Percentiles rank a stretch among this genome's conserved stretches.
These are phyloP conservation scores for Tenebrosternarchus preto DNA, from an alignment of 2,113 vertebrate species.

Conservation along the genomic window DNA sequence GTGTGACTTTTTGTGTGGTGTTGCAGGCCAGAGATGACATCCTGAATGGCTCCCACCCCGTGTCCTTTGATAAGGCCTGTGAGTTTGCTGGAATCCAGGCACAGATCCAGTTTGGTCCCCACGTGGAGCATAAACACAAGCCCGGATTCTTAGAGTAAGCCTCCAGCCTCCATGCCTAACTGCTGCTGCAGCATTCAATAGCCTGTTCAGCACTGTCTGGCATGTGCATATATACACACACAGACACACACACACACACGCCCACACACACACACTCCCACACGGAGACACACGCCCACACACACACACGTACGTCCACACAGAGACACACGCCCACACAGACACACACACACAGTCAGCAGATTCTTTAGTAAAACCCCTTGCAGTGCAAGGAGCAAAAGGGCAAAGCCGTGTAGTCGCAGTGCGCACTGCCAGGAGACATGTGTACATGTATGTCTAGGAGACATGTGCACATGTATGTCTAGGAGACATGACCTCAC, in stretches of 20 bases:
- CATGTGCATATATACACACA: neutral
- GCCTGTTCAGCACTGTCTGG: neutral
- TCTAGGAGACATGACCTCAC: constrained; percentile 64
- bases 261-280: neutral
- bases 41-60: constrained; percentile 96
- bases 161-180: constrained; percentile 58
- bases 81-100: constrained; percentile 98
- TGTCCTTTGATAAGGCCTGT: constrained; percentile 98
- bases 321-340: neutral
- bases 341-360: constrained; percentile 1
- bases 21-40: constrained; percentile 95
- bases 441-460: constrained; percentile 55
- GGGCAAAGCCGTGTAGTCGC: neutral
- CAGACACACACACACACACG: neutral
- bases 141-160: constrained; percentile 97
- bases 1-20: constrained; percentile 24
- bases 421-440: constrained; percentile 47
- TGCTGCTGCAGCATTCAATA: constrained; percentile 26
- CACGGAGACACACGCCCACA: neutral
- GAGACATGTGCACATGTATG: constrained; percentile 57
- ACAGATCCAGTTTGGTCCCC: constrained; percentile 98
- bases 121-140: constrained; percentile 98
- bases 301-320: neutral
- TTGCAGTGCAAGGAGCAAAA: neutral
- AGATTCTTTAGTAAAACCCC: neutral